Evolutionary conservation across 2,888 invertebrate genomes (phyloP), one percentile per base, ranked within the genome.

Genomic region (Cyclophora punctaria): DNA sequence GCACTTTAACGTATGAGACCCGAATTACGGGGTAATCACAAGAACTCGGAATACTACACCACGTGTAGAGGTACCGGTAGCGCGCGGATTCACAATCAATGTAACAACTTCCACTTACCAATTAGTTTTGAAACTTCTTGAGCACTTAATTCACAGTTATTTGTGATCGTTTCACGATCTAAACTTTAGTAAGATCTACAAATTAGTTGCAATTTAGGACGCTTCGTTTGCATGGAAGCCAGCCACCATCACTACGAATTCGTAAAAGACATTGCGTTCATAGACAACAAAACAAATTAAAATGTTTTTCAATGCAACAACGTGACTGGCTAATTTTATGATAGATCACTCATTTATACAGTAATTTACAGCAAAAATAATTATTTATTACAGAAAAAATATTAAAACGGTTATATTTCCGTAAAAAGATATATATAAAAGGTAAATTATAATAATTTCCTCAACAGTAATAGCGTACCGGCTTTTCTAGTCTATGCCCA

Each of bases 191-290:
- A 75, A 78, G 74, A 69, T 78, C 74, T 72, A 78, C 74, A 79
- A 85, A 78, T 83, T 72, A 73, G 63, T 64, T 73, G 78, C 73
- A 85, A 83, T 78, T 82, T 81, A 86, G 71, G 84, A 83, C 71
- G 85, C 84, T 84, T 83, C 75, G 82, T 80, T 80, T 76, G 83
- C 86, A 83, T 87, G 83, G 80, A 89, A 85, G 87, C 88, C 87
- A 86, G 87, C 89, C 87, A 88, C 88, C 89, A 85, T 87, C 88
- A 86, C 88, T 88, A 87, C 81, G 75, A 82, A 83, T 80, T 78
- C 83, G 88, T 85, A 87, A 89, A 89, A 89, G 89, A 89, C 86
- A 86, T 85, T 73, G 77, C 80, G 62, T 64, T 60, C 87, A 88
- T 88, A 87, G 86, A 88, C 83, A 81, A 73, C 57, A 67, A 65